A percentile compares a stretch with the other conserved stretches of the same genome.
Conservation (phyloP, 2,888 invertebrate species). For the Omphaloscelis lunosa region DNA sequence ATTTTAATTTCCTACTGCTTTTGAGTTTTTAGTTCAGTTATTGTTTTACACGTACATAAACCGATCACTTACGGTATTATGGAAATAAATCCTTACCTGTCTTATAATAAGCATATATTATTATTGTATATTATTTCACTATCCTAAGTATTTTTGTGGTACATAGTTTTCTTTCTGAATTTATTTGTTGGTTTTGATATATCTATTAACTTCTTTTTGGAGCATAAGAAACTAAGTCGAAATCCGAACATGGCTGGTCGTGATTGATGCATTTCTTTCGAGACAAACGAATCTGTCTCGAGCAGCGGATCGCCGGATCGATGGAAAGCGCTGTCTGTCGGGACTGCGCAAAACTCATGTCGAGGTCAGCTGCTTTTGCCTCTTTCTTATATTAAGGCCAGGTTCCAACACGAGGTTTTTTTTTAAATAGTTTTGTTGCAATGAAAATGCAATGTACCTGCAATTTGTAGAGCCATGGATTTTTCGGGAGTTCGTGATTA, state of each 20-base stretch:
- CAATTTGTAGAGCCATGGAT: background rate
- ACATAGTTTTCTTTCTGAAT: background rate
- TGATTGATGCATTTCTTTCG: slow-evolving; percentile 45
- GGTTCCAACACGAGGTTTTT: slow-evolving; percentile 11
- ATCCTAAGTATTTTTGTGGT: background rate
- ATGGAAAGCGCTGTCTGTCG: slow-evolving; percentile 58
- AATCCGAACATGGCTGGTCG: background rate
- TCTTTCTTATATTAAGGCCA: slow-evolving; percentile 63
- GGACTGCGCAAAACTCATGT: slow-evolving; percentile 51
- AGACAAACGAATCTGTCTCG: slow-evolving; percentile 31
- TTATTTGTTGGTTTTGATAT: background rate
- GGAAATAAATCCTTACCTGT: background rate
- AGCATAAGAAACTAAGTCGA: background rate
- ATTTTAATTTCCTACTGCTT: background rate
- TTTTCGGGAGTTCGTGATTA: background rate
- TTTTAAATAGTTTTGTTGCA: slow-evolving; percentile 4
- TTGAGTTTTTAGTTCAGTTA: background rate
- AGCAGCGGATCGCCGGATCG: slow-evolving; percentile 35
- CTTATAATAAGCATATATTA: background rate
- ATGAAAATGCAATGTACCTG: background rate
- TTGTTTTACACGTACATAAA: background rate
- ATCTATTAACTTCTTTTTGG: background rate
- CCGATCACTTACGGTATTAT: background rate
- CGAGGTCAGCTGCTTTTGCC: slow-evolving; percentile 68
- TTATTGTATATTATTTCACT: no score